Evolutionary conservation across 2,113 vertebrate species (phyloP).

Genomic region (Atrichornis clamosus): DNA sequence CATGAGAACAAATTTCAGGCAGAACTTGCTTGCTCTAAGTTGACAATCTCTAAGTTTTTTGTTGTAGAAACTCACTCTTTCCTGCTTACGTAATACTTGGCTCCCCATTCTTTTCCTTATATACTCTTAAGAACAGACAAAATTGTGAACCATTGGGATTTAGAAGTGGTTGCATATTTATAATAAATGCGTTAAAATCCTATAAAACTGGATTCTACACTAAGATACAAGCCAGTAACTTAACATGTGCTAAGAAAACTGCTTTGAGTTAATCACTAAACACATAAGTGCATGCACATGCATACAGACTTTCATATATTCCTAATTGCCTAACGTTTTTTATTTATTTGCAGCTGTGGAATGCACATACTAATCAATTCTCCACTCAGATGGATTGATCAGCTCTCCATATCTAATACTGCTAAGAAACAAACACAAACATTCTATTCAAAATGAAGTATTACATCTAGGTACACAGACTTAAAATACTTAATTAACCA

Average conservation of each 20-base stretch:
- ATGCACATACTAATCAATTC: background rate
- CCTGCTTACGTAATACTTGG: background rate
- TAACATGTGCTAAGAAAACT: background rate
- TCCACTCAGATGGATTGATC: background rate
- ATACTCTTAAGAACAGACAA: background rate
- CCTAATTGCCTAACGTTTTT: background rate
- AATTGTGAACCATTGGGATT: background rate
- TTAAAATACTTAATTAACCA: background rate
- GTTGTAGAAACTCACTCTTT: background rate
- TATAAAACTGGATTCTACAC: background rate
- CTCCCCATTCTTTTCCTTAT: background rate
- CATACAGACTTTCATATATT: background rate
- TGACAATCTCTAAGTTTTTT: background rate
- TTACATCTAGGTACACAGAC: constrained; percentile 1
- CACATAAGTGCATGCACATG: background rate
- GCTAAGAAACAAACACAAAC: background rate
- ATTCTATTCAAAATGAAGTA: background rate
- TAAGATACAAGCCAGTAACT: background rate
- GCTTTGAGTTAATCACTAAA: background rate
- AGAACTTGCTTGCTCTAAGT: background rate
- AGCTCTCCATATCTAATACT: background rate
- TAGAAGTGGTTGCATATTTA: background rate
- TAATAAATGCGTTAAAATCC: background rate
- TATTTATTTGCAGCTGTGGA: background rate
- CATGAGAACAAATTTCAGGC: background rate